Evolutionary conservation across 2,888 invertebrate genomes (phyloP).

Genomic region (Pristionchus fissidentatus): DNA sequence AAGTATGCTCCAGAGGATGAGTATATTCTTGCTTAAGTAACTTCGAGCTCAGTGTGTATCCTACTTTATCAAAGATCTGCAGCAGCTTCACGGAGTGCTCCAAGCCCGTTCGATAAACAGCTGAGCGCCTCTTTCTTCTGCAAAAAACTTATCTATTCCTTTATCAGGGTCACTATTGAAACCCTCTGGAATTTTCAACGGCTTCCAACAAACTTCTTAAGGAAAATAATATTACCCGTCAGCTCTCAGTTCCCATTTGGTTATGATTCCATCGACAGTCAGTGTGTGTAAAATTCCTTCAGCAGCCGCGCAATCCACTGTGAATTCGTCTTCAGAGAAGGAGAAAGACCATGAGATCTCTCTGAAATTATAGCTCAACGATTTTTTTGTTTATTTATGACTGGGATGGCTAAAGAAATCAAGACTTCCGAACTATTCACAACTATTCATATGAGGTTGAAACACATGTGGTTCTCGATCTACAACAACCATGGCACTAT

Average conservation of each 20-base stretch:
- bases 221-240: constrained; percentile 53
- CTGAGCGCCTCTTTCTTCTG: constrained; percentile 58
- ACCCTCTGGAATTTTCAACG: no score
- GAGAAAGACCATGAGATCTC: neutral
- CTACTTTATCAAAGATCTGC: constrained; percentile 46
- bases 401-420: no score
- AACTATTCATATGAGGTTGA: no score
- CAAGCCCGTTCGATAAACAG: constrained; percentile 52
- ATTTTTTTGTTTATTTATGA: neutral
- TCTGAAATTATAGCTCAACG: neutral
- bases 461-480: no score
- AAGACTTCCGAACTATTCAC: no score
- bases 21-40: no score
- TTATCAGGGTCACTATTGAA: no score
- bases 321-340: constrained; percentile 26
- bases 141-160: constrained; percentile 1
- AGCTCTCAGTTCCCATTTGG: constrained; percentile 61
- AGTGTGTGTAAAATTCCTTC: constrained; percentile 53
- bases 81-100: constrained; percentile 53
- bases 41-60: no score
- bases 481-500: no score
- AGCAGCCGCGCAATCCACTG: constrained; percentile 3
- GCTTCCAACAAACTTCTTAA: neutral
- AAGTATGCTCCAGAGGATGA: no score
- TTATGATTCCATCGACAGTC: constrained; percentile 60